Evolutionary conservation across 2,797 vertebrate species (phyloP), one percentile per base, ranked within the genome.

Genomic region (Melanitta fusca): DNA sequence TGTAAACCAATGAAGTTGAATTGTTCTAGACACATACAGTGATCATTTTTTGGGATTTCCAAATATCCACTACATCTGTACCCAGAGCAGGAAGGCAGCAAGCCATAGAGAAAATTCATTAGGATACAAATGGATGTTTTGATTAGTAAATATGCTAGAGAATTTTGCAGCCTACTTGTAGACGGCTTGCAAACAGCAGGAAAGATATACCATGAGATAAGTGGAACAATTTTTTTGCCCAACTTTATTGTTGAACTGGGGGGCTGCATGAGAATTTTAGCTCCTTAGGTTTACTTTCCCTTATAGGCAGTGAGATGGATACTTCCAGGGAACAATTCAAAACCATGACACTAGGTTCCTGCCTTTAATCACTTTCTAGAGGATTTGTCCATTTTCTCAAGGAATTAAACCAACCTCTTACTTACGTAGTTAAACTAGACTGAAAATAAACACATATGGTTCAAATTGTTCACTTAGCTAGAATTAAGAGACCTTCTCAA

Each of bases 11-110:
- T 68, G 32, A 38, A 45, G 25, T 21, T 25, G 20, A 68, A 36
- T 16, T 58, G 22, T 70, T 68, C 24, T 49, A 60, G n/a, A 14
- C 19, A 36, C 0, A 0, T 20, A 25, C 6, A 36, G 39, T 28
- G 36, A 84, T 17, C 10, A 5, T 79, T 80, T 85, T 49, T 43
- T 65, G 57, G 24, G 61, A 28, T 38, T 80, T 93, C 5, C 3
- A 61, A n/a, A 45, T 49, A 41, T 14, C 19, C 6, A 2, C 32
- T 62, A 72, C 39, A 19, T 65, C 60, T 47, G 9, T 54, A 6
- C 30, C 58, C 49, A 9, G 54, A 65, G 45, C 11, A 81, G 38
- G 30, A 72, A 64, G n/a, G 21, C 49, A 94, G 51, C 32, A 60
- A 27, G 28, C 32, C 65, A 27, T 15, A 69, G 36, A 71, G 36